phyloP scores from a whole-genome alignment of 2,888 invertebrate genomes.

The Coelogynopora nodosa region DNA sequence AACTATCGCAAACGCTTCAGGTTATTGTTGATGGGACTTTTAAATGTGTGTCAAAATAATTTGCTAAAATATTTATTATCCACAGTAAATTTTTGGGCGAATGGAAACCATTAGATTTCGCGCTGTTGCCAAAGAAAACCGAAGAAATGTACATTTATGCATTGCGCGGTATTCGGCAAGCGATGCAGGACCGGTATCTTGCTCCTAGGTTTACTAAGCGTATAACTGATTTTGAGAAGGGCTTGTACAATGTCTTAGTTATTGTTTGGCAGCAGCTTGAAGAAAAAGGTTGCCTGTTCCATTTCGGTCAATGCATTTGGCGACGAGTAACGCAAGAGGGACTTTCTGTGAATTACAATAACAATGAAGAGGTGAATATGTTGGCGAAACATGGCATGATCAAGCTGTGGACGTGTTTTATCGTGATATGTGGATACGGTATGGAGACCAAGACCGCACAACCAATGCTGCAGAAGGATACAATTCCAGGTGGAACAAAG shows the following conservation, averaged over 20 bases:
- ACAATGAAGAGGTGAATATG: not conserved
- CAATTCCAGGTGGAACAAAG: not conserved
- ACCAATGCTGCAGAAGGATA: not conserved
- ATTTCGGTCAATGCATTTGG: not conserved
- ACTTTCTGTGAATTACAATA: not conserved
- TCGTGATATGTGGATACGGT: not conserved
- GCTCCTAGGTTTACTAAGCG: not conserved
- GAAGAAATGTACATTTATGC: not conserved
- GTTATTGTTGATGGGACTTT: not conserved
- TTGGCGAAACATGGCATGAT: not conserved
- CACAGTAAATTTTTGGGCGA: not conserved
- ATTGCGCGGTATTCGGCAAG: not conserved
- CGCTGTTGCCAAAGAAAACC: not conserved
- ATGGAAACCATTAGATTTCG: not conserved
- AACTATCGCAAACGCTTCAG: not conserved
- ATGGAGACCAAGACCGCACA: not conserved
- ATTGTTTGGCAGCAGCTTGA: not conserved
- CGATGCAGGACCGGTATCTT: not conserved
- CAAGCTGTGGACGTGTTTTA: not conserved
- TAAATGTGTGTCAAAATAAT: not conserved
- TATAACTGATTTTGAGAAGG: too few species aligned
- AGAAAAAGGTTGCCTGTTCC: not conserved
- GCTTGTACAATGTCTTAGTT: not conserved
- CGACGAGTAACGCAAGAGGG: not conserved
- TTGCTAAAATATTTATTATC: not conserved